A percentile compares a stretch with the other conserved stretches of the same genome.
Conservation (phyloP, 1,140 invertebrate genomes). For the Halesus radiatus region DNA sequence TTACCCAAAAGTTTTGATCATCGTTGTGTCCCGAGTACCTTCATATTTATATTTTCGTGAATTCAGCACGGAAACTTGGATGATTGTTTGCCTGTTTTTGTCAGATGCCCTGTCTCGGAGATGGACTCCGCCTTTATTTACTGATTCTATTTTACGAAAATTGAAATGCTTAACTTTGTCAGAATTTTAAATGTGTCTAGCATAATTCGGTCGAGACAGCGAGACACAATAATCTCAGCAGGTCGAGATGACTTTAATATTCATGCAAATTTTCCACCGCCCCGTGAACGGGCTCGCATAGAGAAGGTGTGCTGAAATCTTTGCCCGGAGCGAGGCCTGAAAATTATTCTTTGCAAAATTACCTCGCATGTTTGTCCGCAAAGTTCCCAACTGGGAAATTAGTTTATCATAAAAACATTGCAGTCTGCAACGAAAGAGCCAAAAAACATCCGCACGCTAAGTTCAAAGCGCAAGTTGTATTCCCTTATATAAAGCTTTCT, state of each 20-base stretch:
- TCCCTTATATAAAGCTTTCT: neutral
- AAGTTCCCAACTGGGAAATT: slow-evolving; percentile 21
- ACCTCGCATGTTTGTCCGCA: slow-evolving; percentile 27
- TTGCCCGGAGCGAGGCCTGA: neutral
- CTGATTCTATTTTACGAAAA: neutral
- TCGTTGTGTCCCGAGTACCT: neutral
- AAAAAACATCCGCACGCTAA: neutral
- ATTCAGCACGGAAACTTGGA: neutral
- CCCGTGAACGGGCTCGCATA: neutral
- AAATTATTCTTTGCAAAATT: slow-evolving; percentile 25
- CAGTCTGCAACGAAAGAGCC: slow-evolving; percentile 10
- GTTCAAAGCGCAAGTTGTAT: slow-evolving; percentile 9
- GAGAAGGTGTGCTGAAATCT: neutral
- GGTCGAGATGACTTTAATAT: slow-evolving; percentile 29
- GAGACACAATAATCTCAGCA: slow-evolving; percentile 6
- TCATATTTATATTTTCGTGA: neutral
- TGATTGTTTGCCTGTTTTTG: neutral
- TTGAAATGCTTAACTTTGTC: slow-evolving; percentile 20
- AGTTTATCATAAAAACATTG: slow-evolving; percentile 18
- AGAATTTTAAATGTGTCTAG: slow-evolving; percentile 14
- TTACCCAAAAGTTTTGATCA: slow-evolving; percentile 15
- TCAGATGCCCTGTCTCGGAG: neutral
- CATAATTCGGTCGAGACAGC: neutral
- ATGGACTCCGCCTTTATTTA: neutral
- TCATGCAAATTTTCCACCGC: slow-evolving; percentile 19